Evolutionary conservation across 2,113 vertebrate genomes (phyloP).

Genomic region (Rafetus swinhoei): DNA sequence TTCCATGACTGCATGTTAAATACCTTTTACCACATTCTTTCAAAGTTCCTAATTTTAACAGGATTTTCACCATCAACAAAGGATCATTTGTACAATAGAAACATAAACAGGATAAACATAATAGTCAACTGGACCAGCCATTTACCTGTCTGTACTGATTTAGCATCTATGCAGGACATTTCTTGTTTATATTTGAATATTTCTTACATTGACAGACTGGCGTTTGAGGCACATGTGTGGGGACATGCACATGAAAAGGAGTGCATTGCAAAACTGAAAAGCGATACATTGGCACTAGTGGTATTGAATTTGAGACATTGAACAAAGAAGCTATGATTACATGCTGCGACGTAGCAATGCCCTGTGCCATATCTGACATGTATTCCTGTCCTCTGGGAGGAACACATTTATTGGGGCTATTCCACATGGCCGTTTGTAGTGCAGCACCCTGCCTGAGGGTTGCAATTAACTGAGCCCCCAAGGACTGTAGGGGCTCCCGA

Average conservation of each 20-base stretch:
- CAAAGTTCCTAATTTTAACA: not conserved
- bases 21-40: slow-evolving; percentile 38
- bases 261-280: not conserved
- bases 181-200: not conserved
- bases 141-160: not conserved
- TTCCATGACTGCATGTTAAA: not conserved
- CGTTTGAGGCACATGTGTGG: not conserved
- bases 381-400: slow-evolving; percentile 35
- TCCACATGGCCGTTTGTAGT: not conserved
- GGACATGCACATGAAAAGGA: not conserved
- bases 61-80: not conserved
- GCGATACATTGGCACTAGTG: not conserved
- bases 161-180: not conserved
- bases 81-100: not conserved
- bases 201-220: not conserved
- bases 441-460: not conserved
- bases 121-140: not conserved
- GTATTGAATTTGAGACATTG: not conserved
- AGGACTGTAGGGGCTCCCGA: not conserved
- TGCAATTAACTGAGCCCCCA: not conserved
- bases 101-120: not conserved
- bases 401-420: slow-evolving; percentile 25
- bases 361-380: slow-evolving; percentile 30
- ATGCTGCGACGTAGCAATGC: not conserved
- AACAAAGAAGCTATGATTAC: not conserved